Conservation (phyloP, 2,797 vertebrate species). For the Lophotriccus pileatus region DNA sequence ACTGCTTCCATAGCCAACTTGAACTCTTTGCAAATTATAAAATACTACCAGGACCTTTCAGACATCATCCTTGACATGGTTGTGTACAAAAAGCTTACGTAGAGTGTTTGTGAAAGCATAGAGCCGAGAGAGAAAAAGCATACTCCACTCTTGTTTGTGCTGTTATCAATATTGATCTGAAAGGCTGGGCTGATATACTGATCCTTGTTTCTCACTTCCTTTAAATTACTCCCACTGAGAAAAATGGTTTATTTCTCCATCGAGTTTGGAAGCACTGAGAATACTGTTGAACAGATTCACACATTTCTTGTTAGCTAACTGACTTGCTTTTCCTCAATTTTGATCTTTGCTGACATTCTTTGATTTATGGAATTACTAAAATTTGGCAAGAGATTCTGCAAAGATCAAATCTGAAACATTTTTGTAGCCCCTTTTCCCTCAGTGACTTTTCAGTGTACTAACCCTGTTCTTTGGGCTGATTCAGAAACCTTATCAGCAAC, state of each 20-base stretch:
- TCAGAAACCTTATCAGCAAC: not conserved
- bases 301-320: not conserved
- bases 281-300: not conserved
- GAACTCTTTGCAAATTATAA: not conserved
- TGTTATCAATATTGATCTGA: not conserved
- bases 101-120: not conserved
- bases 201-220: not conserved
- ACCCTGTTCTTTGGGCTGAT: not conserved
- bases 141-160: not conserved
- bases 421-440: not conserved
- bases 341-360: not conserved
- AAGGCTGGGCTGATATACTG: not conserved
- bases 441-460: not conserved
- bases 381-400: not conserved
- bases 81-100: not conserved
- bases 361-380: not conserved
- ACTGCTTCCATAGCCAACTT: not conserved
- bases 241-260: not conserved
- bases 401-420: not conserved
- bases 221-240: slow-evolving; percentile 13
- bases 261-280: not conserved
- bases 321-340: not conserved
- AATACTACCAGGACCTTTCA: not conserved
- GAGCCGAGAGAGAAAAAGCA: not conserved
- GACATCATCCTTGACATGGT: not conserved